Base-by-base conservation (phyloP, 2,113 vertebrate species). In the Odontophorus gujanensis region DNA sequence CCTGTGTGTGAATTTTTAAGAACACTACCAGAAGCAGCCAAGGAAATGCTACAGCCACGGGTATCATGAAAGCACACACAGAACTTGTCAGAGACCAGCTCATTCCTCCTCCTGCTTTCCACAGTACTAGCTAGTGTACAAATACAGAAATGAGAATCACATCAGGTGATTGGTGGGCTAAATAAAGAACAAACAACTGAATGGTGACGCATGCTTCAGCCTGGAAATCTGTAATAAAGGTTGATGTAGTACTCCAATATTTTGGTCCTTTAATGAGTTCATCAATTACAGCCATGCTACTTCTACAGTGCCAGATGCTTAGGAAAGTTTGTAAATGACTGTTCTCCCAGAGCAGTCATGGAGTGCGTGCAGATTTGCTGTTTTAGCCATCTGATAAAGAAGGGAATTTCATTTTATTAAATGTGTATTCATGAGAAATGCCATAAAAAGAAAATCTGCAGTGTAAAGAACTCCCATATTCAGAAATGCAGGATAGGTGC, bases 121-220 rank as follows among this genome's bases (percentile, higher is more conserved):
- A 1, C 55, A 13, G 2, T 6, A 3, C 45, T 5, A 4, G 4
- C 9, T 3, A 8, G 20, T 1, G 7, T 40, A 43, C 59, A 50
- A 24, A n/a, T 38, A n/a, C 34, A 61, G 32, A 13, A 48, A 19
- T 7, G 24, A 47, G 32, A 26, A 75, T 53, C 58, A 8, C 68
- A 24, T 6, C 63, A 28, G 63, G 36, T 26, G n/a, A 66, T 17
- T 5, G 10, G 8, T 25, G 22, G 38, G 18, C 22, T 36, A 55
- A 42, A 20, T 32, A 48, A 73, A 68, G 48, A 43, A 47, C n/a
- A 38, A 38, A 25, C 11, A 45, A 19, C 0, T 13, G 66, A 43
- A 40, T 0, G 4, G 20, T 22, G 30, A 30, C 34, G 42, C 22
- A 13, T 25, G 40, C 38, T 42, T 40, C 66, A 59, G 38, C 11